Evolutionary conservation across 1,140 invertebrate species (phyloP).

Genomic region (Meloidogyne chitwoodi): DNA sequence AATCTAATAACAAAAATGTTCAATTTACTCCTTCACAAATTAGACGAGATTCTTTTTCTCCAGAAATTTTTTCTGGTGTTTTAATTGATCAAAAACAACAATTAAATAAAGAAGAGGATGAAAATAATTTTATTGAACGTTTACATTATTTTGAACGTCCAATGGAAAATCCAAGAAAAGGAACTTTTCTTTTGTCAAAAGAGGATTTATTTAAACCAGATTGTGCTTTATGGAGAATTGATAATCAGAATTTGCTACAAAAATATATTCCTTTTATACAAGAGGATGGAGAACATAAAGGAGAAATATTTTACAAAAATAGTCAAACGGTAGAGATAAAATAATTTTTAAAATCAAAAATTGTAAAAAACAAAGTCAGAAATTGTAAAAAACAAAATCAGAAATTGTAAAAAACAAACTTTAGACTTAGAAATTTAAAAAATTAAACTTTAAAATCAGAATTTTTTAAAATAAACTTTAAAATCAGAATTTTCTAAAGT

Average conservation of each 20-base stretch:
- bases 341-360: not conserved
- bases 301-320: constrained; percentile 26
- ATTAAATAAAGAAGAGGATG: not conserved
- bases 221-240: constrained; percentile 37
- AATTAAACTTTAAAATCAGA: not conserved
- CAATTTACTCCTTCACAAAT: not conserved
- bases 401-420: not conserved
- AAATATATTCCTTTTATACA: constrained; percentile 33
- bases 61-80: not conserved
- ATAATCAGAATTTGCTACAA: constrained; percentile 42
- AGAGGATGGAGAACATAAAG: not conserved
- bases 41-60: not conserved
- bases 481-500: not conserved
- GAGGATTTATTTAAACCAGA: constrained; percentile 33
- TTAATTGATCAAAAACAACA: not conserved
- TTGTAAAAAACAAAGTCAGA: not conserved
- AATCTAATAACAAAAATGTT: not conserved
- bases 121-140: not conserved
- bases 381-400: not conserved
- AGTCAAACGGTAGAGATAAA: constrained; percentile 18
- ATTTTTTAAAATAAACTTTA: not conserved
- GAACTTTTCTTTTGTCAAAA: constrained; percentile 37
- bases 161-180: constrained; percentile 17
- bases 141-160: constrained; percentile 22
- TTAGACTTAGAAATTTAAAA: too few relatives aligned